A percentile compares a stretch with the other conserved stretches of the same genome.
These are phyloP conservation scores for Tenthredo amoena DNA, from an alignment of 2,888 invertebrate genomes.

Conservation along the genomic window DNA sequence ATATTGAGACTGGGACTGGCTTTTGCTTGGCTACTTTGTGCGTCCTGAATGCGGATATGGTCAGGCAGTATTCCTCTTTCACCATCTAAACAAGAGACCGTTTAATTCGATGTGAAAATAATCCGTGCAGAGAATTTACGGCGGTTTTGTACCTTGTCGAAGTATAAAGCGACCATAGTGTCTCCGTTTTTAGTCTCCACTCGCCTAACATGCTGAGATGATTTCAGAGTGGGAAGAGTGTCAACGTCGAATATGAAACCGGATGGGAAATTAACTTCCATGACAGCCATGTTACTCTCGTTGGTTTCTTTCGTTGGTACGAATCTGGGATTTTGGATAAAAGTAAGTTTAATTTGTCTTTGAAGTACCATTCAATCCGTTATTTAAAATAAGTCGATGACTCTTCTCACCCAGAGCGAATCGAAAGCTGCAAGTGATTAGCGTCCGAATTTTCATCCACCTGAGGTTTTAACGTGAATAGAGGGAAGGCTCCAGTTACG, in stretches of 20 bases:
- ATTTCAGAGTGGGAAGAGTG: conserved; percentile 83
- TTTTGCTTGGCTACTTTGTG: conserved; percentile 93
- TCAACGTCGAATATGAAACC: conserved; percentile 92
- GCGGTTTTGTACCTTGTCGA: conserved; percentile 82
- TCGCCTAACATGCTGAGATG: conserved; percentile 82
- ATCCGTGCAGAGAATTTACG: not conserved
- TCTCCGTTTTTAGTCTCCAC: conserved; percentile 86
- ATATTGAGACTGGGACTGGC: conserved; percentile 90
- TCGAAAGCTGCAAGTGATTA: conserved; percentile 88
- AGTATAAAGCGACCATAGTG: conserved; percentile 85
- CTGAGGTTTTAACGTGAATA: conserved; percentile 92
- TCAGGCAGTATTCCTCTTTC: conserved; percentile 87
- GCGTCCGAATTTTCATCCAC: conserved; percentile 90
- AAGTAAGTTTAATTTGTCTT: not conserved
- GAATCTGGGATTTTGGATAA: conserved; percentile 78
- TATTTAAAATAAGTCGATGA: not conserved
- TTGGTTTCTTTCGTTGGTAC: conserved; percentile 84
- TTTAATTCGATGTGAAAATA: not conserved
- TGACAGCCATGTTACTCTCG: conserved; percentile 93
- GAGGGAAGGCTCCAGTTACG: conserved; percentile 92
- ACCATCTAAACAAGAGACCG: conserved; percentile 76
- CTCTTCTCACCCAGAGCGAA: conserved; percentile 86
- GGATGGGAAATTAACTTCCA: conserved; percentile 93
- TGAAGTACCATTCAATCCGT: not conserved
- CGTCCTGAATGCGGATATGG: conserved; percentile 90